Conservation (phyloP, 1,140 invertebrate species). For the Drosophila suzukii region DNA sequence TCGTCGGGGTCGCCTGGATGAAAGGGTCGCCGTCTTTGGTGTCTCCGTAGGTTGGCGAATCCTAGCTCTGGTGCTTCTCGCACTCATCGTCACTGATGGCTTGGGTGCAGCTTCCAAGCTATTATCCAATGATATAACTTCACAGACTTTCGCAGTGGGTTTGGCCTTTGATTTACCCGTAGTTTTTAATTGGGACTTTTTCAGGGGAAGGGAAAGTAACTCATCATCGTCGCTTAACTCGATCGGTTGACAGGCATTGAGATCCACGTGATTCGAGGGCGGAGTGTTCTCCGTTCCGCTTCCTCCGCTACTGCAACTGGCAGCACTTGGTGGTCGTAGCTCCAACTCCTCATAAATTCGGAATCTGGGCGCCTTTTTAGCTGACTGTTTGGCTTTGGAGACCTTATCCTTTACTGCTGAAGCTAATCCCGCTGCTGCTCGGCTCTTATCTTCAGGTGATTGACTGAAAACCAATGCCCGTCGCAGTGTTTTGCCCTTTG, state of each 20-base stretch:
- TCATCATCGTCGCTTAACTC: slow-evolving; percentile 53
- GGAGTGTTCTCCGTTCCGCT: slow-evolving; percentile 9
- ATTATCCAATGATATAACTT: neutral
- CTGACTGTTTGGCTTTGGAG: neutral
- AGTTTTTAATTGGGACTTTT: slow-evolving; percentile 10
- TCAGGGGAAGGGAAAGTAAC: neutral
- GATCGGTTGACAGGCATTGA: slow-evolving; percentile 64
- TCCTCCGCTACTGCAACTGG: slow-evolving; percentile 12
- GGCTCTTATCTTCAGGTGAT: slow-evolving; percentile 40
- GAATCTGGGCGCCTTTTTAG: slow-evolving; percentile 30
- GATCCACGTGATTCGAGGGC: slow-evolving; percentile 25
- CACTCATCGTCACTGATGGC: neutral
- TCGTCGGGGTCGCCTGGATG: slow-evolving; percentile 2
- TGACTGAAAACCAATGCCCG: slow-evolving; percentile 52
- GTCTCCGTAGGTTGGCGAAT: slow-evolving; percentile 10
- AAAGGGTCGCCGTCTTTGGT: slow-evolving; percentile 19
- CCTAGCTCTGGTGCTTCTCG: slow-evolving; percentile 4
- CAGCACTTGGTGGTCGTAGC: slow-evolving; percentile 2
- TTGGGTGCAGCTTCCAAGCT: neutral
- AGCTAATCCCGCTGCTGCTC: neutral
- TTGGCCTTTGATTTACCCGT: slow-evolving; percentile 1
- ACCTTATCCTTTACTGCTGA: neutral
- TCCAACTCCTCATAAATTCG: slow-evolving; percentile 51
- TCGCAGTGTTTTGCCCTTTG: neutral
- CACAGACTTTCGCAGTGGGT: neutral